phyloP scores from a whole-genome alignment of 1,140 invertebrate species.

The Drosophila nikananu region DNA sequence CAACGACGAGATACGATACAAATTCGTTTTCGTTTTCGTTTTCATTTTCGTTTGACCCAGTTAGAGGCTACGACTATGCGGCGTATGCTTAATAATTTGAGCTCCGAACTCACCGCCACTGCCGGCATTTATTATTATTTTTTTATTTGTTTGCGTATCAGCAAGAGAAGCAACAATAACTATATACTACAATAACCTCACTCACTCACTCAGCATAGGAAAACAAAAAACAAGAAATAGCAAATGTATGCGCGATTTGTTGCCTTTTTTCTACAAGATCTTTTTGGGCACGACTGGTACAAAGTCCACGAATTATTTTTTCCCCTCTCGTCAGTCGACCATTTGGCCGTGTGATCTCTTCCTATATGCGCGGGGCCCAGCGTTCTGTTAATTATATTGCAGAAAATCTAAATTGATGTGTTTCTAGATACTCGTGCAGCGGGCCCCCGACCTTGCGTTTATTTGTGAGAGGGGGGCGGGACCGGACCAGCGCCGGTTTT shows the following conservation, averaged over 20 bases:
- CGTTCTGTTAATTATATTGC: conserved; percentile 48
- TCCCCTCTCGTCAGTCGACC: conserved; percentile 5
- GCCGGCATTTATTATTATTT: conserved; percentile 76
- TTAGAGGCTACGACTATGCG: conserved; percentile 51
- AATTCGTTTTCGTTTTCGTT: conserved; percentile 60
- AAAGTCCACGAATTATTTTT: conserved; percentile 53
- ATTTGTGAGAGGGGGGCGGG: conserved; percentile 16
- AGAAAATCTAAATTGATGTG: conserved; percentile 55
- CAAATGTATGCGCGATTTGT: conserved; percentile 36
- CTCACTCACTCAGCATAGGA: conserved; percentile 2
- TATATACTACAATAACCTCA: conserved; percentile 7
- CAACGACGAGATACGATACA: conserved; percentile 34
- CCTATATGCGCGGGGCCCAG: conserved; percentile 12
- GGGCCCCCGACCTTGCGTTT: conserved; percentile 19
- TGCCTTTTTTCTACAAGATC: conserved; percentile 28
- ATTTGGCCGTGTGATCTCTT: conserved; percentile 9
- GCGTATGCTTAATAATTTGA: conserved; percentile 63
- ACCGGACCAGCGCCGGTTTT: conserved; percentile 22
- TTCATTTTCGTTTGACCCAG: conserved; percentile 74
- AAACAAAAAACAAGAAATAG: conserved; percentile 37
- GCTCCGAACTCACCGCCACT: conserved; percentile 42
- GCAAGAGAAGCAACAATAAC: conserved; percentile 23
- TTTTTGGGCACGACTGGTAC: conserved; percentile 43
- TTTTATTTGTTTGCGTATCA: conserved; percentile 68
- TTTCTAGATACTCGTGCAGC: conserved; percentile 32